These are phyloP conservation scores for Pseudotriccus pelzelni DNA, from an alignment of 2,797 vertebrate species.

Conservation along the genomic window DNA sequence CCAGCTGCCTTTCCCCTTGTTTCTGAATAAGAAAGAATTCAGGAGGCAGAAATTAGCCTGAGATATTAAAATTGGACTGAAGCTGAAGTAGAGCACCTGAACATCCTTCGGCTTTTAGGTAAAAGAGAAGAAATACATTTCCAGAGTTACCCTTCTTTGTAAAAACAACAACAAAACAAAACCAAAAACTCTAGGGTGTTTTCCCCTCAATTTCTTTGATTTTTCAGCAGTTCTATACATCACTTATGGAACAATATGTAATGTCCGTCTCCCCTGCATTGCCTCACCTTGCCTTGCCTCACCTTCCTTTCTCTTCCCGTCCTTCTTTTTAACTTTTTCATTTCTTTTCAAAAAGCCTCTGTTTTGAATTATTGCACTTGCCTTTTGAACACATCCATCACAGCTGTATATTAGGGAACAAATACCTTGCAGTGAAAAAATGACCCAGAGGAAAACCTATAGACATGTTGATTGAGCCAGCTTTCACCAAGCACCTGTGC, in stretches of 20 bases:
- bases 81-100: background rate
- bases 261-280: background rate
- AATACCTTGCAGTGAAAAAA: background rate
- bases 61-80: background rate
- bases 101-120: background rate
- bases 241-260: background rate
- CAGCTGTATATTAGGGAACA: background rate
- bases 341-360: background rate
- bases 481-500: background rate
- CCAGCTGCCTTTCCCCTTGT: constrained; percentile 22
- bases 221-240: background rate
- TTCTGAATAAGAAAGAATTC: constrained; percentile 3
- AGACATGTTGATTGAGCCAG: background rate
- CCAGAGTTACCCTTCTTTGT: background rate
- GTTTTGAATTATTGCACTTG: background rate
- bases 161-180: background rate
- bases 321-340: background rate
- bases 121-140: background rate
- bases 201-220: background rate
- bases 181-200: background rate
- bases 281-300: rapidly evolving
- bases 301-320: background rate
- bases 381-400: background rate
- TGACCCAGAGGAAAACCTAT: background rate
- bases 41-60: background rate